phyloP scores from a whole-genome alignment of 2,113 vertebrate species.

The Delphinapterus leucas region DNA sequence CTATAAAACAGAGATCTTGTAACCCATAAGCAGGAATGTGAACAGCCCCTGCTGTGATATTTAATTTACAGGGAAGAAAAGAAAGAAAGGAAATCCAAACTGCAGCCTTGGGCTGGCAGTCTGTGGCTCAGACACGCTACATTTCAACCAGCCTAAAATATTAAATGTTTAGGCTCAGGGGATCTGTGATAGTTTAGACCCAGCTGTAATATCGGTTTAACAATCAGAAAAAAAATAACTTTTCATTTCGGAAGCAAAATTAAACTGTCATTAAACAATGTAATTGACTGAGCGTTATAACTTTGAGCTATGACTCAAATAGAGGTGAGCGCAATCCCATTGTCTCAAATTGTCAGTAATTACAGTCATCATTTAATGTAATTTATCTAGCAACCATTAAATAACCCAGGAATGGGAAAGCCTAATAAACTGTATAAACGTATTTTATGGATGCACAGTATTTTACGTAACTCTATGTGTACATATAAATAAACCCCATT shows the following conservation, averaged over 20 bases:
- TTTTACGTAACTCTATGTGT: background rate
- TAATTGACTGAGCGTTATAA: background rate
- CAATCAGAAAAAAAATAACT: constrained; percentile 23
- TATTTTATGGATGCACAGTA: background rate
- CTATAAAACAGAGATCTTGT: background rate
- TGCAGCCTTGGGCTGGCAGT: background rate
- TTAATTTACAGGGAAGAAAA: background rate
- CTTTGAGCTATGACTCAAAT: background rate
- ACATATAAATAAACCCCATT: background rate
- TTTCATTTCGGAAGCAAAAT: constrained; percentile 9
- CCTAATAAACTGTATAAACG: background rate
- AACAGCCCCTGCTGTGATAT: background rate
- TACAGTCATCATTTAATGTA: constrained; percentile 8
- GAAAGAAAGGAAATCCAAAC: background rate
- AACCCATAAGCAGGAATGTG: background rate
- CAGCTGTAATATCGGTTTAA: constrained; percentile 40
- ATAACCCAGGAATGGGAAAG: background rate
- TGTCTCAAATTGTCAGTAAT: constrained; percentile 28
- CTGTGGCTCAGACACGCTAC: background rate
- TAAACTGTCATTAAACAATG: constrained; percentile 30
- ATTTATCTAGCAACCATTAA: constrained; percentile 4
- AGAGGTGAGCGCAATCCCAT: constrained; percentile 26
- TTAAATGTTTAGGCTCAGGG: constrained; percentile 33
- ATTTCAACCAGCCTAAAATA: constrained; percentile 27
- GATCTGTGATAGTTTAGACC: background rate